These are phyloP conservation scores for Carposina sasakii DNA, from an alignment of 1,140 invertebrate species.

Conservation along the genomic window DNA sequence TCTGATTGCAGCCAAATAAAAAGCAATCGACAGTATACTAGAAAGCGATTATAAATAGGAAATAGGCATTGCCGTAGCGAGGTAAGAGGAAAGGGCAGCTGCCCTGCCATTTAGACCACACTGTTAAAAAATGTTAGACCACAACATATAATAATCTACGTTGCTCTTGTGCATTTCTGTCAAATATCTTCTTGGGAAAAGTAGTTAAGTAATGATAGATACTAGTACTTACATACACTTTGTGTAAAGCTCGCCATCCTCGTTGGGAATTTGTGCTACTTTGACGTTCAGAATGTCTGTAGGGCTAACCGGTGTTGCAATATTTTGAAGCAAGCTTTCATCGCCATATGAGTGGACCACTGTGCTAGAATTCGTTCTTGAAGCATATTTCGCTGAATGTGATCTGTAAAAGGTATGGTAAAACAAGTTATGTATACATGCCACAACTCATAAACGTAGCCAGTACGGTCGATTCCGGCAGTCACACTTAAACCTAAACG, in stretches of 20 bases:
- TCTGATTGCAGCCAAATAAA: background rate
- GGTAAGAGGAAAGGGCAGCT: no score
- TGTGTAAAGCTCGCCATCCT: slow-evolving; percentile 56
- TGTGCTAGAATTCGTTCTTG: slow-evolving; percentile 72
- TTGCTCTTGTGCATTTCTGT: no score
- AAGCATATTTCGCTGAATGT: slow-evolving; percentile 72
- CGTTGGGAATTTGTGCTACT: slow-evolving; percentile 54
- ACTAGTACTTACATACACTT: slow-evolving; percentile 64
- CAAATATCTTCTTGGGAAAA: no score
- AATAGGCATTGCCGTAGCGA: no score
- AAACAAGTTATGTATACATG: background rate
- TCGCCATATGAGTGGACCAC: slow-evolving; percentile 70
- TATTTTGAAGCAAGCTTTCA: slow-evolving; percentile 38
- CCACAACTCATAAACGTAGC: background rate
- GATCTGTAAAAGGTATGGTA: slow-evolving; percentile 35
- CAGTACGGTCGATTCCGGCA: background rate
- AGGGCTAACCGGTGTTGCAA: slow-evolving; percentile 30
- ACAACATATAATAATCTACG: no score
- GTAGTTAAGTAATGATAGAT: no score
- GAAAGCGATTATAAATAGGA: no score
- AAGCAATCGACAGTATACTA: no score
- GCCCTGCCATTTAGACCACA: no score
- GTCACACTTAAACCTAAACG: no score
- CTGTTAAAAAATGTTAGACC: no score
- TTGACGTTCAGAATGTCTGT: slow-evolving; percentile 42